Evolutionary conservation across 2,888 invertebrate species (phyloP), one percentile per base, ranked within the genome.

Genomic region (Griposia aprilina): DNA sequence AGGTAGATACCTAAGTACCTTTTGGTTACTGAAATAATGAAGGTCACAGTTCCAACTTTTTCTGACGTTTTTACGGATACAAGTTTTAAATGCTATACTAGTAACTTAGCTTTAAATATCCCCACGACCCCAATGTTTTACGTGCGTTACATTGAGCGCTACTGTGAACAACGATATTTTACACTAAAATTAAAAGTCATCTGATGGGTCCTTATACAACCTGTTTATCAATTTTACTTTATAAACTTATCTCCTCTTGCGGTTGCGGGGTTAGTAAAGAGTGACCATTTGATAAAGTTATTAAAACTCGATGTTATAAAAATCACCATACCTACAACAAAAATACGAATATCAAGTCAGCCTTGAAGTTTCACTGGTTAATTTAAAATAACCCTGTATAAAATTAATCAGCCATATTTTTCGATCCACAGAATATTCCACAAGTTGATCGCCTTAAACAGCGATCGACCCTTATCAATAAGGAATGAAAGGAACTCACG

Each of bases 401-500:
- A 50, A 26, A 74, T 59, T 13, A 74, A 78, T 23, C 13, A 26
- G 36, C 6, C 66, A 7, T 3, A 11, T 10, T 45, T n/a, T 78
- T 1, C 17, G 13, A 23, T 36, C 41, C 2, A n/a, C 23, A 48
- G n/a, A 59, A 41, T 82, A 69, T 26, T 50, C 30, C 66, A 67
- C 48, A 50, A 57, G 55, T 26, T 50, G 26, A n/a, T 60, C 26
- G 36, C 48, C 52, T 55, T 52, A 17, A 59, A 66, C 67, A 63
- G 23, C 63, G 13, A 65, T 73, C 62, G 15, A 57, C 45, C 71
- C 66, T 63, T 30, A 70, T 59, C n/a, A 69, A 72, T 72, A 63
- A 71, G 65, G 36, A 17, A 81, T 78, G 52, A 36, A 74, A 74
- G 60, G 67, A 41, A 41, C 74, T 63, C 76, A 74, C 85, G 65